Evolutionary conservation across 2,797 vertebrate species (phyloP), one percentile per base, ranked within the genome.

Genomic region (Odontamblyopus rebecca): DNA sequence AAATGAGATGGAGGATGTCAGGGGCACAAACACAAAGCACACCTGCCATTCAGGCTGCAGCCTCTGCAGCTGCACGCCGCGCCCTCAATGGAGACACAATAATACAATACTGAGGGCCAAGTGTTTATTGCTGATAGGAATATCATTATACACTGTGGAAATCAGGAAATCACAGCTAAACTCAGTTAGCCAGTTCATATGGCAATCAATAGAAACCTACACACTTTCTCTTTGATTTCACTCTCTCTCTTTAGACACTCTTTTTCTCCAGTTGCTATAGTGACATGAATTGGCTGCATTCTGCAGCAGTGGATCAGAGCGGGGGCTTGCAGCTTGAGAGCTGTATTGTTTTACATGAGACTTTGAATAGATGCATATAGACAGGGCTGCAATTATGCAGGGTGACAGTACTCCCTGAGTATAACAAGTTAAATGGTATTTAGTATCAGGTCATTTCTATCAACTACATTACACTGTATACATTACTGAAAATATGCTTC

Each of bases 181-280:
- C 78, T 48, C 78, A 83, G 86, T 93, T 87, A 88, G 76, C 74
- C 77, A 78, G 84, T 79, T 91, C 89, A 88, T 84, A 86, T 87
- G 82, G 81, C 86, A 88, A 93, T 94, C 92, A 89, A 91, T 92
- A 87, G 74, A 72, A 82, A 79, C 75, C 76, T 76, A 76, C 77
- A 74, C 80, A 27, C 29, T 68, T 84, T 84, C n/a, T 69, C 62
- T 69, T 60, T 75, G 18, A 38, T 81, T 41, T 67, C 77, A 72
- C 75, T 76, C 78, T 68, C 71, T 67, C 66, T 76, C 68, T 77
- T 70, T 76, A 56, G 38, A 63, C 78, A 74, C 70, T 75, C 77
- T 73, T 83, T 86, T 80, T 73, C 44, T 86, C 65, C 11, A 69
- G 94, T 94, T 94, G 91, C 90, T 86, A 94, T 94, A 84, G 93